Conservation (phyloP, 2,113 vertebrate species). For the human region DNA sequence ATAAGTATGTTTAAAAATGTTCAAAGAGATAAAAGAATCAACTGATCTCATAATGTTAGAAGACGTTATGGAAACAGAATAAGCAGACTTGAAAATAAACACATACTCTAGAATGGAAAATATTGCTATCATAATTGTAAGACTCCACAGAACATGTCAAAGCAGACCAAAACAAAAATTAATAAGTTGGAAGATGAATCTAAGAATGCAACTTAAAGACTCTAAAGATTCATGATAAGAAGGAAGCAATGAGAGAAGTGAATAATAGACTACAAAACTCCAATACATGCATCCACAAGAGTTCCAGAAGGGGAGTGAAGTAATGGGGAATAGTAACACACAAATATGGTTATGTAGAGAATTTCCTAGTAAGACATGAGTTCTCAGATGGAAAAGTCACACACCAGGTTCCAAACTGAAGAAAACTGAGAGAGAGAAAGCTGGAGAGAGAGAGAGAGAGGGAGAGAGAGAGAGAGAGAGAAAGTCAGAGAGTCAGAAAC, state of each 20-base stretch:
- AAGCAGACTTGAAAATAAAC: background rate
- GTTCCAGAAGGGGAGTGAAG: background rate
- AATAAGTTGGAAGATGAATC: background rate
- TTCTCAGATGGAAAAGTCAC: background rate
- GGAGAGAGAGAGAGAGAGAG: background rate
- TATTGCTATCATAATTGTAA: background rate
- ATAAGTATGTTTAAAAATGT: constrained; percentile 38
- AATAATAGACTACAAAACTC: background rate
- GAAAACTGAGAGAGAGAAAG: background rate
- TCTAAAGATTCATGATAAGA: background rate
- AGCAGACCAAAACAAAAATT: background rate
- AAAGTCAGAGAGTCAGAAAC: background rate
- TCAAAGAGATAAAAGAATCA: constrained; percentile 44
- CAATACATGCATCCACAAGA: background rate
- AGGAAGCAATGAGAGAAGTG: background rate
- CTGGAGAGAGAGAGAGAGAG: no score
- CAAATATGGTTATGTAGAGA: background rate
- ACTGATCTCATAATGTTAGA: constrained; percentile 2
- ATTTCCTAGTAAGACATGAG: background rate
- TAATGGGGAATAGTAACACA: background rate
- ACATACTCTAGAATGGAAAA: background rate
- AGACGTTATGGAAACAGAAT: background rate
- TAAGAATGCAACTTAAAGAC: background rate
- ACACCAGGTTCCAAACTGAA: background rate
- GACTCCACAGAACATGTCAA: background rate